These are phyloP conservation scores for Willisornis vidua DNA, from an alignment of 2,113 vertebrate species.

Conservation along the genomic window DNA sequence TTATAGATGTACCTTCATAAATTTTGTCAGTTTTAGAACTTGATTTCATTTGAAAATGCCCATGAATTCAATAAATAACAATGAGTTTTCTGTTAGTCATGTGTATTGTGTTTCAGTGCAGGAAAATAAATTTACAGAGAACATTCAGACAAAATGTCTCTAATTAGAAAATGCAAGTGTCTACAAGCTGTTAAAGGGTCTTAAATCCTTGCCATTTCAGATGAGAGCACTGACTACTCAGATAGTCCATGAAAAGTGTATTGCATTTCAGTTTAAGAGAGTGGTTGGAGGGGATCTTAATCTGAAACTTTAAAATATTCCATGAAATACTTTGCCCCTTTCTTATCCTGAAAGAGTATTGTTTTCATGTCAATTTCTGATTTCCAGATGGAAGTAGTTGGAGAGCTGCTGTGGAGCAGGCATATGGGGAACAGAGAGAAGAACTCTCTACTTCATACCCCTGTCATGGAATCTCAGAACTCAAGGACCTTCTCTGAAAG, in stretches of 20 bases:
- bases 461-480: background rate
- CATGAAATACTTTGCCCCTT: rapidly evolving
- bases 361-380: background rate
- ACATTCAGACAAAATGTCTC: background rate
- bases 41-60: background rate
- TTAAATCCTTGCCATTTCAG: background rate
- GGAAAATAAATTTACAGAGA: background rate
- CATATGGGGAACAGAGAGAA: background rate
- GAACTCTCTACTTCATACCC: background rate
- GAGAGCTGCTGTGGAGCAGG: background rate
- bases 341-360: background rate
- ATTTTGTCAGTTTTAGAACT: background rate
- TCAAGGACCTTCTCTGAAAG: background rate
- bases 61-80: background rate
- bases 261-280: background rate
- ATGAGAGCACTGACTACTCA: background rate
- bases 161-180: background rate
- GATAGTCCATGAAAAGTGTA: background rate
- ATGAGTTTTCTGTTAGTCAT: background rate
- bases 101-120: background rate
- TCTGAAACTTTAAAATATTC: background rate
- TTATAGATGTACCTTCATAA: background rate
- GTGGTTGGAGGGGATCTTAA: background rate
- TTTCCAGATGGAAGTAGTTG: background rate
- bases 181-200: background rate